Conservation (phyloP, 1,140 invertebrate genomes). For the Cheumatopsyche charites region DNA sequence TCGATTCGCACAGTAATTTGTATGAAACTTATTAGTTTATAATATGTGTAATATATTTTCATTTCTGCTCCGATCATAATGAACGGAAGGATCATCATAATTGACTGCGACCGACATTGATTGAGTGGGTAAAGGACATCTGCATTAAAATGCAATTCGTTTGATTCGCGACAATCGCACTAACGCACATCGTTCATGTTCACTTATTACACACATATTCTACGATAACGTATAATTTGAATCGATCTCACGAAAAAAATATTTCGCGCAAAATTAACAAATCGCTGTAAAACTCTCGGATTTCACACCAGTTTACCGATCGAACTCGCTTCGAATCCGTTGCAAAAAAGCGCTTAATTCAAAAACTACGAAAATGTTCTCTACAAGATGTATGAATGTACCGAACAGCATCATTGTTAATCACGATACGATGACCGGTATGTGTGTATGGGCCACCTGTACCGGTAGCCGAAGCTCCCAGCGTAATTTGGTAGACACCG, state of each 20-base stretch:
- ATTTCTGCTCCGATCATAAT: no score
- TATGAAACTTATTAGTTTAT: slow-evolving; percentile 14
- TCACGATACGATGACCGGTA: neutral
- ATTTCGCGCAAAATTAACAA: no score
- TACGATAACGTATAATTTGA: no score
- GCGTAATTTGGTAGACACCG: slow-evolving; percentile 66
- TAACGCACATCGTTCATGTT: no score
- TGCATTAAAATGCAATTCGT: neutral
- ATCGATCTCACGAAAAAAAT: no score
- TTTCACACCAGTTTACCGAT: no score
- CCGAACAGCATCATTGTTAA: neutral
- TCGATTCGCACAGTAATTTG: slow-evolving; percentile 12
- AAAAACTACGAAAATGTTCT: neutral
- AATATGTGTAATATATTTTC: neutral
- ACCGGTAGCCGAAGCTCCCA: slow-evolving; percentile 47
- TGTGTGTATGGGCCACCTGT: slow-evolving; percentile 24
- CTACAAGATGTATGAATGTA: neutral
- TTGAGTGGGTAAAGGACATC: neutral
- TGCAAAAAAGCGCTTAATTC: no score
- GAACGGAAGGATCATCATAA: slow-evolving; percentile 9
- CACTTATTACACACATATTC: no score
- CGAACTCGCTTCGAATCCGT: no score
- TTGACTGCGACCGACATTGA: neutral
- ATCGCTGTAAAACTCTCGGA: no score
- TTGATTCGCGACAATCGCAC: no score